Percentiles rank a stretch among this genome's conserved stretches.
Conservation (phyloP, 2,888 invertebrate genomes). For the Alloscopus bannaensis region DNA sequence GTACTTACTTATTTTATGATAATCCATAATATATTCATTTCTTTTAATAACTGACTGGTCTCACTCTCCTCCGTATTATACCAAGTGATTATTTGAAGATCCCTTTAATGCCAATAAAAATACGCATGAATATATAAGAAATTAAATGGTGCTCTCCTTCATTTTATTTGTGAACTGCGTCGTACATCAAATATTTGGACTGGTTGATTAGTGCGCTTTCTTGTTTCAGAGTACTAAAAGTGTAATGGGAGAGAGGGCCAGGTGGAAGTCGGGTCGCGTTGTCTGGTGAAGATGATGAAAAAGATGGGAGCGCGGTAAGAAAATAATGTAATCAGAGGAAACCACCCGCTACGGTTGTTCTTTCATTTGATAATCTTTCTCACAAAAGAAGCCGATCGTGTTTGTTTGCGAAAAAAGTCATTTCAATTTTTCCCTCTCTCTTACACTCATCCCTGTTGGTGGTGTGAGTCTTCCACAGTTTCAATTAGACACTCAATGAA, state of each 20-base stretch:
- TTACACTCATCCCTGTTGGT: too few species aligned
- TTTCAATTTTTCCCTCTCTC: not conserved
- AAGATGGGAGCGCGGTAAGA: constrained; percentile 41
- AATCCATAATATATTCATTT: not conserved
- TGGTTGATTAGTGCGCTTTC: not conserved
- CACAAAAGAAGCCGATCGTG: constrained; percentile 54
- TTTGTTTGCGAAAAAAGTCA: constrained; percentile 53
- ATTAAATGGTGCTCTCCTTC: too few species aligned
- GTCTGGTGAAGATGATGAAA: too few species aligned
- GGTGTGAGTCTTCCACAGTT: too few species aligned
- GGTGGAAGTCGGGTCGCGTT: constrained; percentile 31
- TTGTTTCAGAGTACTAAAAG: not conserved
- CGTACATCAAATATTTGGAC: not conserved
- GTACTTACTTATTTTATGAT: not conserved
- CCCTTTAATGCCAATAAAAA: too few species aligned
- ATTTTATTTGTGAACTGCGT: not conserved
- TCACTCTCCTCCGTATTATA: too few species aligned
- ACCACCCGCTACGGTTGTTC: constrained; percentile 61
- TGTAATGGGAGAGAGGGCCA: not conserved
- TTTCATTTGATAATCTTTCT: constrained; percentile 51
- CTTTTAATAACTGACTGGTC: too few species aligned
- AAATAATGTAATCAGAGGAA: constrained; percentile 60
- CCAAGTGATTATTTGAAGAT: too few species aligned
- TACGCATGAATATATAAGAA: too few species aligned
- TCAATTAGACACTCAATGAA: too few species aligned